These are phyloP conservation scores for Brachycybe producta DNA, from an alignment of 2,888 invertebrate species.

Conservation along the genomic window DNA sequence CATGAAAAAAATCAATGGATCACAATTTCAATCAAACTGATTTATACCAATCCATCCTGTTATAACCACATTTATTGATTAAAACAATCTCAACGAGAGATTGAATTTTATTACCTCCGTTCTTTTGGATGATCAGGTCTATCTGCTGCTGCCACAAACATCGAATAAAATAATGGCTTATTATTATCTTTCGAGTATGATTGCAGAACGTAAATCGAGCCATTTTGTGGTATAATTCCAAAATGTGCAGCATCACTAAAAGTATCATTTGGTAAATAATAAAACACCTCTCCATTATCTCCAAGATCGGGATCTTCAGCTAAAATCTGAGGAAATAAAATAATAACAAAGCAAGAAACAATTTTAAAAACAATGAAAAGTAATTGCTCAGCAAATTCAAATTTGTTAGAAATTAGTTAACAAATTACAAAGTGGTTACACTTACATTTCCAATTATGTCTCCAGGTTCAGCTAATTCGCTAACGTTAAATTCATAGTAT, in stretches of 20 bases:
- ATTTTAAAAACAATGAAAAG: not conserved
- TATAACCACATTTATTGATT: too few species aligned
- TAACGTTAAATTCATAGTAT: conserved; percentile 62
- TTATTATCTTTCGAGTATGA: conserved; percentile 42
- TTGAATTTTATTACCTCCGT: conserved; percentile 41
- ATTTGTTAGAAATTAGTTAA: not conserved
- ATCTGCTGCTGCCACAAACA: conserved; percentile 73
- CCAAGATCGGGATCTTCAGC: conserved; percentile 72
- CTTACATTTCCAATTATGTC: conserved; percentile 54
- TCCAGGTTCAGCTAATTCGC: conserved; percentile 52
- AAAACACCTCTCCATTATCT: conserved; percentile 59
- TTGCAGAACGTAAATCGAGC: conserved; percentile 25
- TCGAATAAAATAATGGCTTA: conserved; percentile 45
- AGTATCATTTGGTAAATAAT: conserved; percentile 47
- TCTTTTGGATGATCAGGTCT: conserved; percentile 72
- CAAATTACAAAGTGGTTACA: not conserved
- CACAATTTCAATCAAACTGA: too few species aligned
- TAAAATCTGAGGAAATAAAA: conserved; percentile 41
- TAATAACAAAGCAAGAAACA: not conserved
- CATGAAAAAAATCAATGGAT: too few species aligned
- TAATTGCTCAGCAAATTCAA: not conserved
- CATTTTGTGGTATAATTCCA: conserved; percentile 26
- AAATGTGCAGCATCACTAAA: conserved; percentile 25
- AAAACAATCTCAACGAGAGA: not conserved
- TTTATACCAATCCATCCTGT: too few species aligned